Evolutionary conservation across 1,140 invertebrate genomes (phyloP).

Genomic region (Centruroides vittatus): DNA sequence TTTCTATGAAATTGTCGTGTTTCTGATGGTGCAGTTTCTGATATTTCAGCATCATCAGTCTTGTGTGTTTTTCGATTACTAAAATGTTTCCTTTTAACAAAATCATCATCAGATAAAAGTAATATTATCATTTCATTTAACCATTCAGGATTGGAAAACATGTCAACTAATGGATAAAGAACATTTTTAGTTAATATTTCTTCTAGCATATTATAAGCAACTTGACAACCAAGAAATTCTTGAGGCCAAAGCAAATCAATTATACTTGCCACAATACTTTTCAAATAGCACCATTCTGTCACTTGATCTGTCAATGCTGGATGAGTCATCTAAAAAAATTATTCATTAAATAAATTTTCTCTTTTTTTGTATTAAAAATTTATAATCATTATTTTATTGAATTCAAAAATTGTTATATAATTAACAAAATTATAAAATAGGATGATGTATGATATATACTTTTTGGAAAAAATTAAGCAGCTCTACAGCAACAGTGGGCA

Average conservation of each 20-base stretch:
- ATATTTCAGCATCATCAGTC: no score
- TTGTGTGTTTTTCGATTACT: no score
- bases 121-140: conserved; percentile 15
- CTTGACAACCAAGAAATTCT: conserved; percentile 16
- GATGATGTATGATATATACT: no score
- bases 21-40: no score
- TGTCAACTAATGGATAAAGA: conserved; percentile 19
- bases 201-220: conserved; percentile 15
- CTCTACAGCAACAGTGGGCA: no score
- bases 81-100: no score
- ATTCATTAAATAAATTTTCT: neutral
- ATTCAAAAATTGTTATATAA: no score
- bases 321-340: conserved; percentile 14
- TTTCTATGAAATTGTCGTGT: no score
- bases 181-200: conserved; percentile 22
- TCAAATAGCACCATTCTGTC: conserved; percentile 18
- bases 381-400: no score
- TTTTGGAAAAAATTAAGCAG: no score
- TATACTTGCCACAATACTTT: conserved; percentile 18
- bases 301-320: conserved; percentile 16
- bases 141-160: conserved; percentile 19
- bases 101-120: conserved; percentile 6
- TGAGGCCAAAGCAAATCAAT: conserved; percentile 19
- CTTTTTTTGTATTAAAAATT: no score
- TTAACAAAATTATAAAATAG: no score